Percentiles rank a stretch among this genome's conserved stretches.
These are phyloP conservation scores for Rutilus rutilus DNA, from an alignment of 2,113 vertebrate species.

Conservation along the genomic window DNA sequence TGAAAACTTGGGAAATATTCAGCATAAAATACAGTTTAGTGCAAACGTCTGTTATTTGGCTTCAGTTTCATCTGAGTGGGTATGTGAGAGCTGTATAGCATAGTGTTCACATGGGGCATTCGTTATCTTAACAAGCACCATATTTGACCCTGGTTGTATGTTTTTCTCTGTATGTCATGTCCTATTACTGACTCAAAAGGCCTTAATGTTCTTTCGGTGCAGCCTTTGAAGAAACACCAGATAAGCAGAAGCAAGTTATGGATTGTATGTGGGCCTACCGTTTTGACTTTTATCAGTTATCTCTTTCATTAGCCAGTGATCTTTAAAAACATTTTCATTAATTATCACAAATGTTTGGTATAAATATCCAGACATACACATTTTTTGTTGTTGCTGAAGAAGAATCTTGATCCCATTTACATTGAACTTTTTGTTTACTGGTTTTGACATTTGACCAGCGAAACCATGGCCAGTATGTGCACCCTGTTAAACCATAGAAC, in stretches of 20 bases:
- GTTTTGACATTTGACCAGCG: constrained; percentile 14
- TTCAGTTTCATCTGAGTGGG: constrained; percentile 38
- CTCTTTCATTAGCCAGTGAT: neutral
- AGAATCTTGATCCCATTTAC: neutral
- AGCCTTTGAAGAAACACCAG: constrained; percentile 43
- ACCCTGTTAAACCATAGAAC: constrained; percentile 26
- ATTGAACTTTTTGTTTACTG: constrained; percentile 14
- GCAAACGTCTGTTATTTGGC: constrained; percentile 47
- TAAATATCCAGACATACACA: neutral
- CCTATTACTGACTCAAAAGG: constrained; percentile 54
- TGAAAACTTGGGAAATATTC: constrained; percentile 38
- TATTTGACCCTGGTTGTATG: constrained; percentile 65
- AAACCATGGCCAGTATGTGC: constrained; percentile 12
- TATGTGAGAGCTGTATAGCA: constrained; percentile 48
- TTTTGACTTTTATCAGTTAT: constrained; percentile 11
- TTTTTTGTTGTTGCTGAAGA: neutral
- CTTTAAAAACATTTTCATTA: neutral
- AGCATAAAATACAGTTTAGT: constrained; percentile 34
- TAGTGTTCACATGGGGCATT: constrained; percentile 47
- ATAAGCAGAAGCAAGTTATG: constrained; percentile 41
- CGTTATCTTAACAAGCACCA: constrained; percentile 59
- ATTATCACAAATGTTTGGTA: neutral
- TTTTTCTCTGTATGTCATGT: constrained; percentile 65
- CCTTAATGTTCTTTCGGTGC: constrained; percentile 40
- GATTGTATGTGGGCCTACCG: constrained; percentile 13